These are phyloP conservation scores for Elymnias hypermnestra DNA, from an alignment of 1,140 invertebrate genomes.

Conservation along the genomic window DNA sequence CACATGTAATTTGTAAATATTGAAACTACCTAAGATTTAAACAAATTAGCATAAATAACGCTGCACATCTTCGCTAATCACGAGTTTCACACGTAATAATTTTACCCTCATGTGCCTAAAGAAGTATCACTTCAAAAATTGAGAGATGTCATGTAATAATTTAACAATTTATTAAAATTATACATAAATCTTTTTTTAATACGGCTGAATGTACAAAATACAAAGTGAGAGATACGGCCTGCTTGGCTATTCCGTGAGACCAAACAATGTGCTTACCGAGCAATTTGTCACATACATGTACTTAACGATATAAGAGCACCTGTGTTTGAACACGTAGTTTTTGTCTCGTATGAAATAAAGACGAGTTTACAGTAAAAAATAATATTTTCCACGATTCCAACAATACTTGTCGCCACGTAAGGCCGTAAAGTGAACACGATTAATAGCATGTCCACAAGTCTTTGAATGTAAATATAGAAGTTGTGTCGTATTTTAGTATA, in stretches of 20 bases:
- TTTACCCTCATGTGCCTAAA: too few relatives aligned
- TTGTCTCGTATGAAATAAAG: background rate
- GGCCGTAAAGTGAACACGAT: constrained; percentile 23
- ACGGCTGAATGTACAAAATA: constrained; percentile 12
- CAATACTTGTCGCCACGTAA: constrained; percentile 15
- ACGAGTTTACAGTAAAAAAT: constrained; percentile 1
- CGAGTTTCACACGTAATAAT: too few relatives aligned
- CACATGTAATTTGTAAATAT: too few relatives aligned
- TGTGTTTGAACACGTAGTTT: constrained; percentile 4
- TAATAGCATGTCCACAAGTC: constrained; percentile 26
- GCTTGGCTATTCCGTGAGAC: constrained; percentile 29
- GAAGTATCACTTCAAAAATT: too few relatives aligned
- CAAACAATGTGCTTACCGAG: constrained; percentile 28
- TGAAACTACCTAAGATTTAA: too few relatives aligned
- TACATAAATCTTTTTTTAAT: too few relatives aligned
- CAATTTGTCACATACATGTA: constrained; percentile 33
- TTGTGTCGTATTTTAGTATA: constrained; percentile 25
- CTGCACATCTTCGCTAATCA: too few relatives aligned
- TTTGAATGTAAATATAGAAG: constrained; percentile 29
- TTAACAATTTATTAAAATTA: too few relatives aligned
- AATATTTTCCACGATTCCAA: constrained; percentile 2
- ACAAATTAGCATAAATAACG: too few relatives aligned
- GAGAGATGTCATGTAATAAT: too few relatives aligned
- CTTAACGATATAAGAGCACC: constrained; percentile 10
- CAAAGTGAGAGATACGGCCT: constrained; percentile 27